These are phyloP conservation scores for Equus przewalskii DNA, from an alignment of 2,113 vertebrate species.

Conservation along the genomic window DNA sequence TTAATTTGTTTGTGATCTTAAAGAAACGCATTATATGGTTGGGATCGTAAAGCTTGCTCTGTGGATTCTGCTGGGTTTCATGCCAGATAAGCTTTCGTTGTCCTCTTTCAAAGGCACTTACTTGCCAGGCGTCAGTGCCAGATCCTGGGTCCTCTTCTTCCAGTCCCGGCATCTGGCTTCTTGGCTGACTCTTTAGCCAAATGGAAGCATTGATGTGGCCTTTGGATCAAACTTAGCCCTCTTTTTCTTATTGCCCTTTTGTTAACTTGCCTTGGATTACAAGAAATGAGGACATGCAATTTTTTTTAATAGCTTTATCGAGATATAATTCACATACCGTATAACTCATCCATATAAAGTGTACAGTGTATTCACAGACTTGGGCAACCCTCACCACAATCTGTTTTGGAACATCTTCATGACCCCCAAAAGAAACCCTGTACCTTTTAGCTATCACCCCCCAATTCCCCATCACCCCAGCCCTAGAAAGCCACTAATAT, in stretches of 20 bases:
- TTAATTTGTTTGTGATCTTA: neutral
- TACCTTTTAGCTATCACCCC: neutral
- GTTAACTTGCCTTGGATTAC: slow-evolving; percentile 78
- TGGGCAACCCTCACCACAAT: neutral
- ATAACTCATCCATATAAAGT: neutral
- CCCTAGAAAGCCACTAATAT: neutral
- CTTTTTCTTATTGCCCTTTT: slow-evolving; percentile 75
- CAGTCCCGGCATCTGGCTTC: slow-evolving; percentile 79
- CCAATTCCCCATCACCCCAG: neutral
- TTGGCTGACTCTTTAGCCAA: slow-evolving; percentile 80
- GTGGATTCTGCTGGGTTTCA: neutral
- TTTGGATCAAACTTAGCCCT: slow-evolving; percentile 77
- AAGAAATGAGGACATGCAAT: slow-evolving; percentile 49
- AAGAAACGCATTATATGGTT: neutral
- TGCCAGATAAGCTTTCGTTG: slow-evolving; percentile 71
- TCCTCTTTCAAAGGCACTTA: slow-evolving; percentile 79
- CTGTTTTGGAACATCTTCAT: neutral
- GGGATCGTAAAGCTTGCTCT: neutral
- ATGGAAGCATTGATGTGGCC: slow-evolving; percentile 78
- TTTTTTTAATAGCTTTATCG: neutral
- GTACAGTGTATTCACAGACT: neutral
- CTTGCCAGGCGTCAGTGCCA: slow-evolving; percentile 76
- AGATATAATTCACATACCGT: neutral
- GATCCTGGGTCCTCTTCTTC: slow-evolving; percentile 76
- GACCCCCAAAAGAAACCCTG: neutral